Evolutionary conservation across 2,888 invertebrate genomes (phyloP).

Genomic region (Ryuthela nishihirai): DNA sequence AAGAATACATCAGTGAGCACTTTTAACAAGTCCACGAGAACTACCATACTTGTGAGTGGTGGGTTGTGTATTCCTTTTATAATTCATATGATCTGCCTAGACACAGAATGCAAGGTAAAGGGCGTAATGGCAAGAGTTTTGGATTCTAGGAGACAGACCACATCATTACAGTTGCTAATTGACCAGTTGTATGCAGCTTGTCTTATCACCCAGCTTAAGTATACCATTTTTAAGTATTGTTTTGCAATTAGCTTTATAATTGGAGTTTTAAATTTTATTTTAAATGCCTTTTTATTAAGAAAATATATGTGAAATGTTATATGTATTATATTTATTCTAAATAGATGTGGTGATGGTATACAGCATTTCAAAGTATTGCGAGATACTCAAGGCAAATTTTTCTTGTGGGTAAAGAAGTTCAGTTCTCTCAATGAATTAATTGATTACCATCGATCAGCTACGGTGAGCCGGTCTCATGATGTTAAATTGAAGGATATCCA

Average conservation of each 20-base stretch:
- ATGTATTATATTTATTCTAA: slow-evolving; percentile 24
- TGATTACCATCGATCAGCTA: slow-evolving; percentile 94
- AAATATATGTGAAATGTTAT: neutral
- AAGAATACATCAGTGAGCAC: too few species aligned
- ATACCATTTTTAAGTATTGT: too few species aligned
- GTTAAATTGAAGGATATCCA: slow-evolving; percentile 90
- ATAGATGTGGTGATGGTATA: slow-evolving; percentile 90
- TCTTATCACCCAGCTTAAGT: too few species aligned
- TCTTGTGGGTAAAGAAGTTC: slow-evolving; percentile 99
- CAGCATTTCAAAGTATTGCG: slow-evolving; percentile 94
- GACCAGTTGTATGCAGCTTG: too few species aligned
- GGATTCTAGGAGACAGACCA: too few species aligned
- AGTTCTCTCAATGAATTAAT: slow-evolving; percentile 98
- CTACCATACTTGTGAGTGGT: too few species aligned
- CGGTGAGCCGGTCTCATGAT: slow-evolving; percentile 93
- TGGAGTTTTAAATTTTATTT: neutral
- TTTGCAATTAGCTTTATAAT: neutral
- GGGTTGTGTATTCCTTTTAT: too few species aligned
- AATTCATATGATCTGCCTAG: too few species aligned
- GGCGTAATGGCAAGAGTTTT: too few species aligned
- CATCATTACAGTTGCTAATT: too few species aligned
- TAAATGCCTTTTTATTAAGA: slow-evolving; percentile 4
- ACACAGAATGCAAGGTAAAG: too few species aligned
- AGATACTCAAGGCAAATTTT: slow-evolving; percentile 97
- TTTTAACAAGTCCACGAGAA: too few species aligned